Base-by-base conservation (phyloP, 2,888 invertebrate genomes). In the Drosophila silvestris region DNA sequence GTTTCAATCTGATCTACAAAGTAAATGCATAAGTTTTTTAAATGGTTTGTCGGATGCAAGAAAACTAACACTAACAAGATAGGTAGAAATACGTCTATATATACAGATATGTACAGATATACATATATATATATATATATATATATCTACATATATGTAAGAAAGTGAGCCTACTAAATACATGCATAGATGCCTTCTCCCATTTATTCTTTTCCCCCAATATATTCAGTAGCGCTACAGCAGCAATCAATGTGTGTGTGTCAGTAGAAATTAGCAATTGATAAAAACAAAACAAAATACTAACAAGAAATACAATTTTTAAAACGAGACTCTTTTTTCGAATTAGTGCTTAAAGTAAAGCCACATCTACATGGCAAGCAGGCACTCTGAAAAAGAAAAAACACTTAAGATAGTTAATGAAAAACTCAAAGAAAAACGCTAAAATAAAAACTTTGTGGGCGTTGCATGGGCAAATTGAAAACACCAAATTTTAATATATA, bases 311-410 rank as follows among this genome's bases (percentile, higher is more conserved):
- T 37, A 66, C n/a, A 54, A 71, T 80, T 80, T 73, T 64, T 67
- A 68, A 69, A 70, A 61, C 53, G 60, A 79, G 72, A 79, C 71
- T 78, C 60, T 76, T 79, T 79, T 79, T 68, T 78, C 50, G 47
- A 50, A 14, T 14, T 68, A 62, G 74, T 78, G 81, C 77, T 70
- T 73, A 66, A 53, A 58, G 70, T 69, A 70, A 33, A 62, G 88
- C 85, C 89, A 85, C 85, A 85, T 85, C 85, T 85, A 85, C 85
- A 85, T 85, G 85, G 85, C 85, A 74, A 61, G 51, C 44, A 47
- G 62, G 69, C 82, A 77, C 71, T 64, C 63, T 53, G 63, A 54
- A 41, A 60, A 54, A n/a, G 58, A 52, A 60, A 52, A 63, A 56
- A 57, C 39, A 60, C 64, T 74, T 69, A 65, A 68, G 61, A 64